phyloP scores from a whole-genome alignment of 2,797 vertebrate species.

The Linurgus olivaceus region DNA sequence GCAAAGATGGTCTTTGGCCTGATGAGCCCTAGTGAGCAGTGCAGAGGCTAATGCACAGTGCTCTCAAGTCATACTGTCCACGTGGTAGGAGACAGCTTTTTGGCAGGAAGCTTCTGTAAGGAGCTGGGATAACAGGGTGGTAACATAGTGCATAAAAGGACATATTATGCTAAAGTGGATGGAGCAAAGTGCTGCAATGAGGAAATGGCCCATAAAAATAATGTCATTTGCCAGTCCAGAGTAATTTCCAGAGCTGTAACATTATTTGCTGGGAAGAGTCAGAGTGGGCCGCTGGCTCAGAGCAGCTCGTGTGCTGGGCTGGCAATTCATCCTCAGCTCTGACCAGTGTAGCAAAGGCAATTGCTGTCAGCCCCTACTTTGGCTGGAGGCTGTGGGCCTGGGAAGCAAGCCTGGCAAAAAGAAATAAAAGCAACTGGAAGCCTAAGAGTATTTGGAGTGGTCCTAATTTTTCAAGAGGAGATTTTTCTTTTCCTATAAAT shows the following conservation, averaged over 20 bases:
- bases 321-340: not conserved
- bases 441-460: not conserved
- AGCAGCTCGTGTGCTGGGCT: rapidly evolving
- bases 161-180: constrained; percentile 4
- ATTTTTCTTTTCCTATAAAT: not conserved
- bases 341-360: not conserved
- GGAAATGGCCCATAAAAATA: constrained; percentile 17
- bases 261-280: not conserved
- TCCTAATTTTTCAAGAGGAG: not conserved
- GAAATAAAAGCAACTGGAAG: not conserved
- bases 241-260: not conserved
- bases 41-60: not conserved
- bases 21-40: rapidly evolving
- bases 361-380: not conserved
- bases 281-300: not conserved
- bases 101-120: not conserved
- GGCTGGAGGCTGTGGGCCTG: not conserved
- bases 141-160: constrained; percentile 14
- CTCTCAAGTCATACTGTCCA: not conserved
- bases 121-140: not conserved
- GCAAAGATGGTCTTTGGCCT: not conserved
- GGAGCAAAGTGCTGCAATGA: constrained; percentile 3
- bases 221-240: not conserved
- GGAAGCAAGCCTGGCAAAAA: not conserved
- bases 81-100: rapidly evolving